Evolutionary conservation across 2,113 vertebrate genomes (phyloP).

Genomic region (Tringa solitaria): DNA sequence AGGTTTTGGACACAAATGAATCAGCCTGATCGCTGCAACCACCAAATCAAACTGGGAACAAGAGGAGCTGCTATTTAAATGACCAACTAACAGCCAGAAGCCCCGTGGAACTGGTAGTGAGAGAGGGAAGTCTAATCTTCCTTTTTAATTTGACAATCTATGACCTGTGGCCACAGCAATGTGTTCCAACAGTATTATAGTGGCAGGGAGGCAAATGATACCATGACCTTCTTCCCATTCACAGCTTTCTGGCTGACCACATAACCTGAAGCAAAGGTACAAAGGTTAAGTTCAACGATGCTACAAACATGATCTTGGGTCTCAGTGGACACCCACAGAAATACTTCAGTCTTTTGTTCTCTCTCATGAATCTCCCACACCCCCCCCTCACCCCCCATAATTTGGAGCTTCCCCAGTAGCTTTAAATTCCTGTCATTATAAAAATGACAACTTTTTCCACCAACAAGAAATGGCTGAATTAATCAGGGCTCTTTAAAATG

Average conservation of each 20-base stretch:
- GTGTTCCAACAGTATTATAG: neutral
- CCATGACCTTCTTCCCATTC: neutral
- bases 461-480: neutral
- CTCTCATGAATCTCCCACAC: neutral
- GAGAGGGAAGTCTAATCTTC: neutral
- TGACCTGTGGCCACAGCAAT: neutral
- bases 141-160: neutral
- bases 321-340: neutral
- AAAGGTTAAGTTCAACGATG: neutral
- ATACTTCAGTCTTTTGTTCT: neutral
- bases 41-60: neutral
- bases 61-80: neutral
- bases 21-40: neutral
- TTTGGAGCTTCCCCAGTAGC: neutral
- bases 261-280: neutral
- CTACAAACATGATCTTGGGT: neutral
- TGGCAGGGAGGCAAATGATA: neutral
- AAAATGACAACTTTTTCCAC: neutral
- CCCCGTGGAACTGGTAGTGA: neutral
- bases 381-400: neutral
- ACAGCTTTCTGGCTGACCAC: neutral
- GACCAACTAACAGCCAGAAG: neutral
- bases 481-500: neutral
- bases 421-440: neutral
- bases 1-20: neutral